Base-by-base conservation (phyloP, 1,140 invertebrate species). In the Nephila pilipes region DNA sequence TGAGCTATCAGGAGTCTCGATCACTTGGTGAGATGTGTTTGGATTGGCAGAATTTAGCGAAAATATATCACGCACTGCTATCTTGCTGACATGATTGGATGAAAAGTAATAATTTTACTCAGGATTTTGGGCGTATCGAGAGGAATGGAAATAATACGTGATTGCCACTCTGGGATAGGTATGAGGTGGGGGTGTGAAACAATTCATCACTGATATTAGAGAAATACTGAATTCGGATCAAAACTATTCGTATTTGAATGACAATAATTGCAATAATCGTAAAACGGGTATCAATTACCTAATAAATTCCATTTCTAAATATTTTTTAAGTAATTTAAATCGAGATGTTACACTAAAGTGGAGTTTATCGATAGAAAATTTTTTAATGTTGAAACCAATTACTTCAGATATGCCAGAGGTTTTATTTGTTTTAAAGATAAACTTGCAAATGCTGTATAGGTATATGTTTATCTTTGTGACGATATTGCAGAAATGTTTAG, bases 81-180 rank as follows among this genome's bases (percentile, higher is more conserved):
- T 87, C 85, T 60, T 38, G 12, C 80, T 81, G 80, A 81, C 80
- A 81, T 81, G 85, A 87, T 87, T 58, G 55, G 85, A 63, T 63
- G 58, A 87, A 58, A 63, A 87, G 55, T 87, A 54, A 87, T 87
- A 60, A 87, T 87, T 87, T 87, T 57, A 87, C 58, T 22, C 85
- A n/a, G 85, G 85, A 87, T 87, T 63, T 36, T 16, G 65, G 65
- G 65, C 65, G 65, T 29, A 18, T 75, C 65, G 65, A 16, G 3
- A 14, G 1, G 65, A n/a, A 25, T 65, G 22, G 63, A n/a, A 65
- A 65, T 65, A 29, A 75, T 75, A 18, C 65, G 65, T 75, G 65
- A 75, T 75, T 75, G 65, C 65, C 29, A 75, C 65, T 18, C 32
- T 75, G 25, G 29, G 10, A 20, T 20, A 58, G 57, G 20, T 5